A percentile compares a stretch with the other conserved stretches of the same genome.
These are phyloP conservation scores for Stigmatopora nigra DNA, from an alignment of 2,113 vertebrate genomes.

Conservation along the genomic window DNA sequence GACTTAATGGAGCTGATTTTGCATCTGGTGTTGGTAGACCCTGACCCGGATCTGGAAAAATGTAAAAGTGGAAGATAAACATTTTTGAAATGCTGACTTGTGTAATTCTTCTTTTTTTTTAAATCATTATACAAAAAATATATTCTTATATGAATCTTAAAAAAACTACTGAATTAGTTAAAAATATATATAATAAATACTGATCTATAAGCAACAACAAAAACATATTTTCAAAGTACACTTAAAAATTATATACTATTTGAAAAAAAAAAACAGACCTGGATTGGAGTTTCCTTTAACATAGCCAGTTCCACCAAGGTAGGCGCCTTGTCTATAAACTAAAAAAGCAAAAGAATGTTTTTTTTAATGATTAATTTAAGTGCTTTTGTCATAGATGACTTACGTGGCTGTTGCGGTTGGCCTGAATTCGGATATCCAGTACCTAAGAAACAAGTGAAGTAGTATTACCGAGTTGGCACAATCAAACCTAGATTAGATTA, in stretches of 20 bases:
- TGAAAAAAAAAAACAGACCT: constrained; percentile 28
- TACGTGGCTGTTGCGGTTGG: constrained; percentile 40
- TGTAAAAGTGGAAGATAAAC: no score
- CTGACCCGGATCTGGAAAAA: constrained; percentile 33
- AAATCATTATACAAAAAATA: no score
- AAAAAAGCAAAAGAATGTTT: background rate
- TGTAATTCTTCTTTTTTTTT: no score
- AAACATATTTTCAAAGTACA: no score
- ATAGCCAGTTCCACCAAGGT: constrained; percentile 43
- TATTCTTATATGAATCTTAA: no score
- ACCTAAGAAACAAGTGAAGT: constrained; percentile 12
- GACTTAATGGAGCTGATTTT: constrained; percentile 39
- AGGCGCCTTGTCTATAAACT: constrained; percentile 50
- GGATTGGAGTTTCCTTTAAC: constrained; percentile 38
- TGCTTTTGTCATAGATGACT: background rate
- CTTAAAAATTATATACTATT: background rate
- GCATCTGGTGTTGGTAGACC: constrained; percentile 21
- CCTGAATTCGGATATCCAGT: constrained; percentile 40
- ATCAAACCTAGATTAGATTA: constrained; percentile 12
- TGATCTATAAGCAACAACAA: no score
- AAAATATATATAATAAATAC: no score
- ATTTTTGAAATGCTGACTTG: no score
- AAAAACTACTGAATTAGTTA: no score
- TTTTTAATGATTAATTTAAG: background rate
- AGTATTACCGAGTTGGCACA: background rate